Conservation (phyloP, 2,797 vertebrate species). For the Scarus forsteni region DNA sequence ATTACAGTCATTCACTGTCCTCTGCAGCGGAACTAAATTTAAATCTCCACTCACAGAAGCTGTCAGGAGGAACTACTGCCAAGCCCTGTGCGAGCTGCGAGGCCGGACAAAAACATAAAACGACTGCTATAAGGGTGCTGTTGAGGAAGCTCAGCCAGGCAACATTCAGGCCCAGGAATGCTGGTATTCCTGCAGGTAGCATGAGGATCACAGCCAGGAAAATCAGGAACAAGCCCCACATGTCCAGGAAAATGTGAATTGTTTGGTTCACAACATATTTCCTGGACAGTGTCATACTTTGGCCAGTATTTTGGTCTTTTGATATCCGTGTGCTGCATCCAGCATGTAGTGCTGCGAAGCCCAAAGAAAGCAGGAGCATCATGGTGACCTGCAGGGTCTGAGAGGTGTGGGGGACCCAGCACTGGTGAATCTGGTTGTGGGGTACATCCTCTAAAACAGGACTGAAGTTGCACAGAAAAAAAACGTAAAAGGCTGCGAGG, state of each 20-base stretch:
- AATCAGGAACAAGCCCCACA: constrained; percentile 85
- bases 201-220: constrained; percentile 79
- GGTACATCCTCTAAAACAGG: constrained; percentile 57
- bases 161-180: constrained; percentile 88
- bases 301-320: neutral
- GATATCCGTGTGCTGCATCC: constrained; percentile 14
- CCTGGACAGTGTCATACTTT: constrained; percentile 31
- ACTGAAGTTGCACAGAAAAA: constrained; percentile 64
- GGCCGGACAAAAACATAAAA: constrained; percentile 79
- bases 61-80: constrained; percentile 73
- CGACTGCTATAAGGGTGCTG: constrained; percentile 85
- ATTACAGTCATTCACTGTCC: constrained; percentile 16
- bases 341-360: constrained; percentile 36
- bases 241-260: constrained; percentile 82
- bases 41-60: constrained; percentile 89
- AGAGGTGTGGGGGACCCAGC: constrained; percentile 75
- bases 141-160: constrained; percentile 91
- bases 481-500: constrained; percentile 70
- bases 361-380: constrained; percentile 53
- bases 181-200: constrained; percentile 81
- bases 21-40: constrained; percentile 62
- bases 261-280: constrained; percentile 72
- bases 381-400: constrained; percentile 79
- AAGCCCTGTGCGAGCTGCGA: constrained; percentile 32
- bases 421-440: constrained; percentile 56